Evolutionary conservation across 92 coral and sea anemone genomes (phyloP), one percentile per base, ranked within the genome.

Genomic region (Phenganax subtilis): DNA sequence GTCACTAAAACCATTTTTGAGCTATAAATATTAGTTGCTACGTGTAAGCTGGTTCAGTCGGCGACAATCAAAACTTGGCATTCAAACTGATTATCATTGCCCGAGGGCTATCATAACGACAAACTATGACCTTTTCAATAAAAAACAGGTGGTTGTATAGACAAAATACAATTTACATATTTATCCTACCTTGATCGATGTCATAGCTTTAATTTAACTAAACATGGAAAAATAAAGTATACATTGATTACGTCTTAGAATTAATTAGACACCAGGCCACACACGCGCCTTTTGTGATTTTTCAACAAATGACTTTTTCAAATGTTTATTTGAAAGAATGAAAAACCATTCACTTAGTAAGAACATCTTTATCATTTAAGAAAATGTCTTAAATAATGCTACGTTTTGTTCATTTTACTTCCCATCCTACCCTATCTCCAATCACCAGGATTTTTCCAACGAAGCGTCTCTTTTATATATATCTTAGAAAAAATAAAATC

Each of bases 171-270:
- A 30, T 30, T 0, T 7, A 68, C 31, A 68, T 30, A 30, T 5
- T 68, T 7, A 68, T 10, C 73, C 53, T 68, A 68, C 73, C 73
- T 68, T 68, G 29, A 16, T 0, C 16, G 73, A 68, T 2, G 52
- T 27, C 73, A 68, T 68, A 20, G 12, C 47, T 68, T 68, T 68
- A 3, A 53, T 53, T 20, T 68, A 11, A 2, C 17, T 53, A 30
- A 68, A 53, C 12, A 29, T 30, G 47, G 7, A 30, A 51, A 68
- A 0, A 30, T 30, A 68, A 68, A 0, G 8, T 64, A 68, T 7
- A 6, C 54, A 68, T 37, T 68, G 53, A 30, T 30, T 68, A 68
- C 73, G 73, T 68, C 73, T 30, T 28, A 6, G 29, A 68, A 68
- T 68, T 68, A 37, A 0, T 10, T 68, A 8, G 25, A 0, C 1